Percentiles rank a stretch among this genome's conserved stretches.
Conservation (phyloP, 2,113 vertebrate genomes). For the Oreochromis tanganicae region DNA sequence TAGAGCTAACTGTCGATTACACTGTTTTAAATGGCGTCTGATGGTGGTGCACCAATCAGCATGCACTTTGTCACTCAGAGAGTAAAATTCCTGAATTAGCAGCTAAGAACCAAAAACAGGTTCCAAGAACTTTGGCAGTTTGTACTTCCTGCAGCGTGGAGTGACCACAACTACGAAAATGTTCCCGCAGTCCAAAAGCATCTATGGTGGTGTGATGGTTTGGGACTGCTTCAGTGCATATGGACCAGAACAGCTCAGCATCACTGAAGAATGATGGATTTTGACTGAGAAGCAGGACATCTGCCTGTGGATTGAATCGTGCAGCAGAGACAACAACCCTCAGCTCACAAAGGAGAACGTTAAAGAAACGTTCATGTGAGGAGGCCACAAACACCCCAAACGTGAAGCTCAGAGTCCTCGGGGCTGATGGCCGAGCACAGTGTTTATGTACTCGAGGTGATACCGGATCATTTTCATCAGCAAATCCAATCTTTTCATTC, state of each 20-base stretch:
- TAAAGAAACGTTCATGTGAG: not conserved
- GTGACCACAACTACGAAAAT: not conserved
- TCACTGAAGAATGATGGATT: not conserved
- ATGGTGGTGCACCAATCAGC: not conserved
- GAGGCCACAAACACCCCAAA: not conserved
- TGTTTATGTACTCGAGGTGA: not conserved
- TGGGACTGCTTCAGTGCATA: not conserved
- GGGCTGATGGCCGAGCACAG: not conserved
- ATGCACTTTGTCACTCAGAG: not conserved
- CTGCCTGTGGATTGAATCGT: not conserved
- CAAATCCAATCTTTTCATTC: not conserved
- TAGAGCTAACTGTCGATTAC: not conserved
- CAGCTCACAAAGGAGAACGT: not conserved
- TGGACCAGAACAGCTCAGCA: not conserved
- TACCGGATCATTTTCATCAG: not conserved
- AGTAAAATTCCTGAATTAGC: not conserved
- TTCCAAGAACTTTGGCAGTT: not conserved
- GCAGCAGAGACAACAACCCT: not conserved
- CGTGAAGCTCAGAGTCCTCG: not conserved
- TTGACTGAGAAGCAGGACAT: not conserved
- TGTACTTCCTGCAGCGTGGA: not conserved
- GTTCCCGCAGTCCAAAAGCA: not conserved
- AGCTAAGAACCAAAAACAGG: not conserved
- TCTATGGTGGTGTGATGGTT: accelerated
- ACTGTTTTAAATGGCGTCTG: not conserved